A percentile compares a stretch with the other conserved stretches of the same genome.
Conservation (phyloP, 37 sponge, comb jelly and placozoan genomes). For the Crambe crambe region DNA sequence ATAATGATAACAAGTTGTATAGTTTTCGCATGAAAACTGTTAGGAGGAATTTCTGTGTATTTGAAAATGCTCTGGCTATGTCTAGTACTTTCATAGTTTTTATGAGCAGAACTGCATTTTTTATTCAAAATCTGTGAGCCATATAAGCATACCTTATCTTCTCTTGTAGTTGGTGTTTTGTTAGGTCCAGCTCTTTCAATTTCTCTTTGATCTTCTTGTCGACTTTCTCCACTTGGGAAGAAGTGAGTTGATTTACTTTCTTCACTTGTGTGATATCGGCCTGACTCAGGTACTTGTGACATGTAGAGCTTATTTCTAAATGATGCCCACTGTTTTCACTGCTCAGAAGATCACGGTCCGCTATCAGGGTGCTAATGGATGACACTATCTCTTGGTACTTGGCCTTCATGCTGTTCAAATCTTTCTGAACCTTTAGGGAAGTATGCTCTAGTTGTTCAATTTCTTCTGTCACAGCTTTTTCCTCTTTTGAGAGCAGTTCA, state of each 20-base stretch:
- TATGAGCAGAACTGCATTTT: no score
- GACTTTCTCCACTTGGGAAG: slow-evolving; percentile 9
- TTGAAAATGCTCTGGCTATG: no score
- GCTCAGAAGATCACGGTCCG: background rate
- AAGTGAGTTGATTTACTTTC: background rate
- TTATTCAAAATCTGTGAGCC: no score
- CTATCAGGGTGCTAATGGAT: background rate
- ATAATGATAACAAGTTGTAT: no score
- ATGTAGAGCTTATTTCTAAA: background rate
- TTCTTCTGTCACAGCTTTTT: slow-evolving; percentile 1
- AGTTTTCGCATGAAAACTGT: no score
- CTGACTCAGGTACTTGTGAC: background rate
- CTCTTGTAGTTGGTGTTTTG: background rate
- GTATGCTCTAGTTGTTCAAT: slow-evolving; percentile 19
- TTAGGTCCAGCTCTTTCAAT: background rate
- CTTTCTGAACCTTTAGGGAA: slow-evolving; percentile 2
- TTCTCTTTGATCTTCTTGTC: slow-evolving; percentile 26
- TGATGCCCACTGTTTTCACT: background rate
- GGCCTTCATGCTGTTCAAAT: slow-evolving; percentile 6
- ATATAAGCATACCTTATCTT: background rate
- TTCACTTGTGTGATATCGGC: slow-evolving; percentile 1
- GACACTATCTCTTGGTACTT: slow-evolving; percentile 7
- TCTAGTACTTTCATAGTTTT: background rate
- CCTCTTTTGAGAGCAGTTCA: background rate
- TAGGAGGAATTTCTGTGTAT: no score